These are phyloP conservation scores for Rambutsinella grinnellia DNA, from an alignment of 2,888 invertebrate genomes.

Conservation along the genomic window DNA sequence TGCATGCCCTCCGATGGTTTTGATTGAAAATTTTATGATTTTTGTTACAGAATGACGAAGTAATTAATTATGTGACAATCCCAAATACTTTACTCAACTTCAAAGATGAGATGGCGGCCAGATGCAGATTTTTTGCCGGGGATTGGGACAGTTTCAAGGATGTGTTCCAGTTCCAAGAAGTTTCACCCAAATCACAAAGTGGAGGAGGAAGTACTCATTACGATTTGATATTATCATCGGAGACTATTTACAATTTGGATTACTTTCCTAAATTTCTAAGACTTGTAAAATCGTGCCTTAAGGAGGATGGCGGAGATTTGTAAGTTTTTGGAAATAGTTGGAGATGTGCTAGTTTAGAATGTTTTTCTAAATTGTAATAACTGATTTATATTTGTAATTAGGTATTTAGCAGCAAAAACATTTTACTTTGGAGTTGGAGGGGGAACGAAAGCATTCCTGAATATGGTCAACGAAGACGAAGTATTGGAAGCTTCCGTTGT, in stretches of 20 bases:
- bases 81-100: conserved; percentile 77
- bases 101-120: conserved; percentile 68
- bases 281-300: conserved; percentile 77
- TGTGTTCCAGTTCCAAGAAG: conserved; percentile 62
- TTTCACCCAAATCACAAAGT: too few species aligned
- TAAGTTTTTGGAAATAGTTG: conserved; percentile 70
- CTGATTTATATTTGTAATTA: conserved; percentile 59
- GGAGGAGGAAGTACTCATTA: too few species aligned
- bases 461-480: neutral
- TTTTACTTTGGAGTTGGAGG: conserved; percentile 98
- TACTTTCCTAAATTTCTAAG: conserved; percentile 84
- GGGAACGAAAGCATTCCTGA: conserved; percentile 78
- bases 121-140: conserved; percentile 75
- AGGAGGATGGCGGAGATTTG: conserved; percentile 71
- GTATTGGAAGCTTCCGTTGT: neutral
- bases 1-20: neutral
- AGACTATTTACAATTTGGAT: conserved; percentile 89
- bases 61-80: conserved; percentile 83
- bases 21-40: neutral
- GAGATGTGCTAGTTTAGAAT: neutral
- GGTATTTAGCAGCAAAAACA: conserved; percentile 87
- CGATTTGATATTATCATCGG: conserved; percentile 90
- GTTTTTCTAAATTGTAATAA: conserved; percentile 21
- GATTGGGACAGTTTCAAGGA: conserved; percentile 79
- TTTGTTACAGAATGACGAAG: conserved; percentile 83